Evolutionary conservation across 2,888 invertebrate genomes (phyloP).

Genomic region (Rotaria socialis): DNA sequence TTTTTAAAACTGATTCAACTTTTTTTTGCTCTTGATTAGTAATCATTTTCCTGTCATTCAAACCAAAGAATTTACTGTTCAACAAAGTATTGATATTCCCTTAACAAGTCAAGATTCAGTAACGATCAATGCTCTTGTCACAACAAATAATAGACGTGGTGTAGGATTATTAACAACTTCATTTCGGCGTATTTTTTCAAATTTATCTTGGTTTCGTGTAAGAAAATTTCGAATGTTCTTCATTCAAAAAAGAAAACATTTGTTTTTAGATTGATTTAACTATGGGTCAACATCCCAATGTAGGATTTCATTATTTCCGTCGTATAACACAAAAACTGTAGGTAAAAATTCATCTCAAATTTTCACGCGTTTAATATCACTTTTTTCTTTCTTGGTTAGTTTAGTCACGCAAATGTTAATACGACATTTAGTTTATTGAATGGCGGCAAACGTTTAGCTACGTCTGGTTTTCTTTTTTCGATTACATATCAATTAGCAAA

Average conservation of each 20-base stretch:
- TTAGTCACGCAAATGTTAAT: not conserved
- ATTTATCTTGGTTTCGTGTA: slow-evolving; percentile 80
- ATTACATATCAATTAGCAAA: not conserved
- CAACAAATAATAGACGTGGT: slow-evolving; percentile 77
- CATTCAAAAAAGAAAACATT: not conserved
- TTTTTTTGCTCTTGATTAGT: slow-evolving; percentile 50
- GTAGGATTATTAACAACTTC: slow-evolving; percentile 70
- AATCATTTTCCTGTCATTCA: slow-evolving; percentile 72
- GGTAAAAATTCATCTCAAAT: not conserved
- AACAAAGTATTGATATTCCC: slow-evolving; percentile 87
- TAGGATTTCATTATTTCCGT: not conserved
- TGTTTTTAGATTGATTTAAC: not conserved
- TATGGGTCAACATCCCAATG: not conserved
- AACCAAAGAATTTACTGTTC: slow-evolving; percentile 84
- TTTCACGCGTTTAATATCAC: not conserved
- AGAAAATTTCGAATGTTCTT: not conserved
- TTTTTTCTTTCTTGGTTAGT: not conserved
- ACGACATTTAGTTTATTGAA: not conserved
- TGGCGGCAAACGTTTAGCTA: not conserved
- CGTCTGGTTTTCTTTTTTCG: slow-evolving; percentile 9
- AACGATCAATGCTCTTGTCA: slow-evolving; percentile 66
- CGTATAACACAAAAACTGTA: slow-evolving; percentile 30
- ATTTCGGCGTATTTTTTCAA: slow-evolving; percentile 73
- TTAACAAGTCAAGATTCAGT: slow-evolving; percentile 78
- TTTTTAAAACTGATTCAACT: not conserved